A percentile compares a stretch with the other conserved stretches of the same genome.
phyloP scores from a whole-genome alignment of 1,140 invertebrate species.

The Ephestia elutella region DNA sequence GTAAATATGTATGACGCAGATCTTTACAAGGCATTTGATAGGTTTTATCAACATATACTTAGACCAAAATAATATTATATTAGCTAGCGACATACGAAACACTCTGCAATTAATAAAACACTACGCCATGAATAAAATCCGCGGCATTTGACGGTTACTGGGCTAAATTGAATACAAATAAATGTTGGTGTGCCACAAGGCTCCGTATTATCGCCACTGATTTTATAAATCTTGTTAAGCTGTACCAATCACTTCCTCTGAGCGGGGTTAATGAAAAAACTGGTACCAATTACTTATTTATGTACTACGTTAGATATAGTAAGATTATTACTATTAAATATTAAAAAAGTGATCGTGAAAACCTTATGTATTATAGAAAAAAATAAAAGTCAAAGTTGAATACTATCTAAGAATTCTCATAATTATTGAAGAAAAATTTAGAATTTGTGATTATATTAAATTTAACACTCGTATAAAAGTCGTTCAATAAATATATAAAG shows the following conservation, averaged over 20 bases:
- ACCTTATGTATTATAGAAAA: background rate
- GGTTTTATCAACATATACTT: background rate
- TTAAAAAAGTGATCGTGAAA: conserved; percentile 39
- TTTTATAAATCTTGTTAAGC: background rate
- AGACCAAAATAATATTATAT: background rate
- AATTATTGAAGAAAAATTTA: background rate
- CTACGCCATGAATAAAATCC: background rate
- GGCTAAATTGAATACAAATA: background rate
- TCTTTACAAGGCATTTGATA: background rate
- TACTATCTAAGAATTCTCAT: background rate
- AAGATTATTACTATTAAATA: conserved; percentile 28
- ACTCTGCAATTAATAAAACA: background rate
- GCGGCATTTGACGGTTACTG: background rate
- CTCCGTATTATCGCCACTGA: background rate
- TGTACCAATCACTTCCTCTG: background rate
- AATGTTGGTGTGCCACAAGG: background rate
- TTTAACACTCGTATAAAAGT: too few relatives aligned
- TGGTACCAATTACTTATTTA: conserved; percentile 49
- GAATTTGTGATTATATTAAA: too few relatives aligned
- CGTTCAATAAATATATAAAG: too few relatives aligned
- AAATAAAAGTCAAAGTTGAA: background rate
- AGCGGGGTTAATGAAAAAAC: conserved; percentile 23
- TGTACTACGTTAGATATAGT: conserved; percentile 24
- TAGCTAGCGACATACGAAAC: background rate
- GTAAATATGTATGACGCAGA: background rate